Evolutionary conservation across 2,797 vertebrate species (phyloP).

Genomic region (Anolis apletophallus): DNA sequence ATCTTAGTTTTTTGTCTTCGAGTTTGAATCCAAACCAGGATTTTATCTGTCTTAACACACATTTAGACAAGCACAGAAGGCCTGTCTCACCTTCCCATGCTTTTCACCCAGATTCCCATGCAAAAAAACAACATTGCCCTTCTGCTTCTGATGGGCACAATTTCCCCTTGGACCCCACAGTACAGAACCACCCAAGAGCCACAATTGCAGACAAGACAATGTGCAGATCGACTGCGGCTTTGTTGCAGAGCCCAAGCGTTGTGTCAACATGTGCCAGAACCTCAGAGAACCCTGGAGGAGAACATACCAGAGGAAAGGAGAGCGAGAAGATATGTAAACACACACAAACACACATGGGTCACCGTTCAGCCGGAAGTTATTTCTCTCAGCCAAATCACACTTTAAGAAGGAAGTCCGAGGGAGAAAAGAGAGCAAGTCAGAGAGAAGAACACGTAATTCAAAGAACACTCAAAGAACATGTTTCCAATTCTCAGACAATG

Average conservation of each 20-base stretch:
- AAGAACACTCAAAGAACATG: no score
- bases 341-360: accelerated
- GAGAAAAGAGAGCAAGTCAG: no score
- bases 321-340: not conserved
- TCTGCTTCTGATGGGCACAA: no score
- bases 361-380: conserved; percentile 8
- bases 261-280: accelerated
- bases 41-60: no score
- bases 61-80: no score
- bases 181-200: not conserved
- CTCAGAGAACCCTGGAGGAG: not conserved
- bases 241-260: accelerated
- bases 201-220: not conserved
- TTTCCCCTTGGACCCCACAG: no score
- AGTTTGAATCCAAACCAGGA: no score
- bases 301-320: not conserved
- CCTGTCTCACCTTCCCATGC: no score
- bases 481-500: not conserved
- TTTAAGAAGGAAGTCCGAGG: accelerated
- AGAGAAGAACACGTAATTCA: no score
- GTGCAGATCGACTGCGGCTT: not conserved
- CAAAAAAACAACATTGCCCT: no score
- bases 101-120: not conserved
- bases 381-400: conserved; percentile 2
- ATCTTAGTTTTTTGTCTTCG: no score